These are phyloP conservation scores for Pantherophis vulpinus DNA, from an alignment of 2,797 vertebrate genomes.

Conservation along the genomic window DNA sequence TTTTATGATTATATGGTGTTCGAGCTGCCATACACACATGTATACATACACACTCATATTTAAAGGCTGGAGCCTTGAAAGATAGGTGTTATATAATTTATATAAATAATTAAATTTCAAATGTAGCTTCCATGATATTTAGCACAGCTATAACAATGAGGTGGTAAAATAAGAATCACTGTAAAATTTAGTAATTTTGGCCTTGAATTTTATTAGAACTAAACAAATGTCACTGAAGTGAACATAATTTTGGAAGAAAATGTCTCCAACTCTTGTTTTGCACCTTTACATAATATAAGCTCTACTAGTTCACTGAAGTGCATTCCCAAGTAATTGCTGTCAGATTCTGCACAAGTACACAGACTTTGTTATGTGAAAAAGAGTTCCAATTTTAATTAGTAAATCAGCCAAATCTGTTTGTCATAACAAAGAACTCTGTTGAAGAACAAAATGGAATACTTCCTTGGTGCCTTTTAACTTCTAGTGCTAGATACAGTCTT, in stretches of 20 bases:
- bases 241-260: neutral
- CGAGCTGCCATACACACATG: neutral
- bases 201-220: neutral
- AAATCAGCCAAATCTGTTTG: neutral
- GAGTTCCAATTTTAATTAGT: neutral
- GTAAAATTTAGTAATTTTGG: neutral
- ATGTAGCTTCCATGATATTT: neutral
- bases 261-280: neutral
- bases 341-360: neutral
- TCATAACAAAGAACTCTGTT: neutral
- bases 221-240: neutral
- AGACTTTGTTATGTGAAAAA: neutral
- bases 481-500: neutral
- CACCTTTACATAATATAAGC: neutral
- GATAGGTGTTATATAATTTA: neutral
- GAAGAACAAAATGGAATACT: neutral
- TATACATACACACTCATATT: neutral
- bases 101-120: neutral
- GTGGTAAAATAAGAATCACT: neutral
- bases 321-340: neutral
- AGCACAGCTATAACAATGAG: neutral
- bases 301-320: neutral
- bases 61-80: neutral
- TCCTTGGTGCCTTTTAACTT: neutral
- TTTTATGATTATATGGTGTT: neutral